Base-by-base conservation (phyloP, 2,797 vertebrate genomes). In the Corythornis leucogaster region DNA sequence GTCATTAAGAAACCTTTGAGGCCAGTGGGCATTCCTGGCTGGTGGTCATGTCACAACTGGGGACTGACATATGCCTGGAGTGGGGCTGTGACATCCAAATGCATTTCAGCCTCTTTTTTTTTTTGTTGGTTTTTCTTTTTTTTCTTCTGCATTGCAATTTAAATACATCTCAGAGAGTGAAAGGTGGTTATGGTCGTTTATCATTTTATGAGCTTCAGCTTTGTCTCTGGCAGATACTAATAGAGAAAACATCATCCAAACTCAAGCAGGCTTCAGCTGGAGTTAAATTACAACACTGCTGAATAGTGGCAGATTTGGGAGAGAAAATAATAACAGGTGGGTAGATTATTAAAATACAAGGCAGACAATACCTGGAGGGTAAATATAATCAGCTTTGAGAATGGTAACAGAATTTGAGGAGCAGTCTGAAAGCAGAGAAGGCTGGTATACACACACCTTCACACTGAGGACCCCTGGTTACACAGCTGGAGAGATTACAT, bases 381-480 rank as follows among this genome's bases (percentile, higher is more conserved):
- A 89, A 92, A 89, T 92, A 63, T 71, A 92, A 91, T 94, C 70
- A 93, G 54, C 85, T 91, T 86, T 75, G 83, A 87, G 73, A 73
- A 76, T 31, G 76, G 71, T 53, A 86, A 35, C 76, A 90, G 76
- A 85, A 93, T 85, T 71, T 92, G 59, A 91, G 91, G 71, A 88
- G 48, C 2, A 1, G 76, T 95, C 77, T 80, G 89, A 79, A 78
- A 92, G 58, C 0, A 0, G 24, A 78, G 79, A 85, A 89, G 25
- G 22, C 77, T 87, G 57, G 31, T 66, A 24, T 73, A 48, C 53
- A 35, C 40, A 33, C 38, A 40, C 45, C 51, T 89, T 91, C 80
- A 87, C 54, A 67, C 75, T 50, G 64, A 87, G 69, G 69, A 95
- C 93, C 75, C 67, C 76, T 51, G 50, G 58, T 89, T 87, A 73